Evolutionary conservation across 30 jellyfish, hydroid and myxozoan species (phyloP), one percentile per base, ranked within the genome.

Genomic region (Chrysaora quinquecirrha): DNA sequence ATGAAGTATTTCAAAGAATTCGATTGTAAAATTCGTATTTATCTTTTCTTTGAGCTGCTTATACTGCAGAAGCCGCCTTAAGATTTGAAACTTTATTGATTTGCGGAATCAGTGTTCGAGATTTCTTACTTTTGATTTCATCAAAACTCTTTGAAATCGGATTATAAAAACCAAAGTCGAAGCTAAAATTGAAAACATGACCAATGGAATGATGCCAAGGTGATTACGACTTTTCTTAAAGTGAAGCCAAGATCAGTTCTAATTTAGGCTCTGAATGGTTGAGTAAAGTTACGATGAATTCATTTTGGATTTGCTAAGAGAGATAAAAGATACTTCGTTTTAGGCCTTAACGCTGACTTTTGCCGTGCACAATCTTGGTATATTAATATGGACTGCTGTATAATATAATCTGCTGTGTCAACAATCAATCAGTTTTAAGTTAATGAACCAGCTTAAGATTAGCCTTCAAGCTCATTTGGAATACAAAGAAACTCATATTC

Each of bases 1-100:
- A n/a, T n/a, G n/a, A n/a, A 38, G 54, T 38, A 38, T 52, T 52
- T 52, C 25, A 19, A 10, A 52, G 68, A 3, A 52, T 10, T 52
- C 2, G 68, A 52, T 52, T 52, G 29, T 20, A 52, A 52, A 43
- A 20, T 25, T 52, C 68, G 29, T 19, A 20, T 52, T 52, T 16
- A 52, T 52, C 68, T 52, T 16, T 16, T 52, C 68, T 52, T 19
- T 52, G 68, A 20, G 68, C 68, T 12, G 68, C 68, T 52, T 4
- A 52, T 12, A 20, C 68, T 52, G 19, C 6, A 20, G 7, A 52
- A 52, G 68, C 68, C 68, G 68, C 29, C 25, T 52, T 52, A 9
- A 20, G 68, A 52, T 52, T 19, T 52, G 29, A 20, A 52, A 19
- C 19, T 20, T 52, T 52, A 52, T 52, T 52, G 68, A 52, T 52